Evolutionary conservation across 2,113 vertebrate species (phyloP), one percentile per base, ranked within the genome.

Genomic region (Trematomus loennbergii): DNA sequence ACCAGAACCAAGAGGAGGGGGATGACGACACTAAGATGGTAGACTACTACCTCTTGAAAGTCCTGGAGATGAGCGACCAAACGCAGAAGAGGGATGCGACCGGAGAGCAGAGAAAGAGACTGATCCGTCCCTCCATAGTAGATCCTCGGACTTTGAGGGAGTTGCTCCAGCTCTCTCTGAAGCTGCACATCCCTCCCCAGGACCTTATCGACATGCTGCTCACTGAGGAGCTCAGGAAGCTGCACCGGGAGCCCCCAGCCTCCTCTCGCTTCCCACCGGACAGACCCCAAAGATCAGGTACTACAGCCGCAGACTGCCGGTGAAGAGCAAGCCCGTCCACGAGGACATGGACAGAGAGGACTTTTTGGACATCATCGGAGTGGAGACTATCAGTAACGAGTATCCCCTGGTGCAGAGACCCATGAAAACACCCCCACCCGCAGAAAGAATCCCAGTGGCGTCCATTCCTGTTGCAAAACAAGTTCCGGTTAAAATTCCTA

Each of bases 171-270:
- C 95, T 99, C 68, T 99, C 98, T 33, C 95, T 96, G 86, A 99
- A 96, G 94, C 95, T 99, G 84, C 98, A 99, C 92, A 97, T 99
- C 61, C 97, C 97, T 9, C 98, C 98, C 0, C 97, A 99, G 92
- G 97, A 99, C 83, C 95, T 99, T 58, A 96, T 99, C 71, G 97
- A 99, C 52, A 98, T 98, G 96, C 86, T 99, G 81, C 97, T 96
- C 86, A 96, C 94, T 45, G 96, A 96, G 69, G 97, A 98, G 81
- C 95, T 96, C 79, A 94, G 94, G 62, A 97, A 96, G 85, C 95
- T 96, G 77, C 95, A 90, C 29, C 95, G 93, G 49, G 93, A 94
- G 3, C 94, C 96, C 57, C 94, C 84, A 66, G 76, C 90, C 0
- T 79, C 96, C 5, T 36, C 94, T 53, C 93, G 91, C 22, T 96